Percentiles rank a stretch among this genome's conserved stretches.
phyloP scores from a whole-genome alignment of 2,113 vertebrate species.

The Nerophis ophidion region DNA sequence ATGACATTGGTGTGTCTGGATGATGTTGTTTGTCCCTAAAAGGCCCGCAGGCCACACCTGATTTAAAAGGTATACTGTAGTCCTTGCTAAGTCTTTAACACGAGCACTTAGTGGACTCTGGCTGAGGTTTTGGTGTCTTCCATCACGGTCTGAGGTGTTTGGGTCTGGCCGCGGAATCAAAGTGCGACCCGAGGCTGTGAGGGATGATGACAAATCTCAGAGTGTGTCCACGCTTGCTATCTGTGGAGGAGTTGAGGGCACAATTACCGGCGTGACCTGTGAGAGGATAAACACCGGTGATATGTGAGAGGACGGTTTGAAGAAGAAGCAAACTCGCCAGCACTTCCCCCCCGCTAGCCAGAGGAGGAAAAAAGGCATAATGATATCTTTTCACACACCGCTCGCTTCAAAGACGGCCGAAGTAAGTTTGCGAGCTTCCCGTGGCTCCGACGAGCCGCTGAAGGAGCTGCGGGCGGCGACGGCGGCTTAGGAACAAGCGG shows the following conservation, averaged over 20 bases:
- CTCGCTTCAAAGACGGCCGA: constrained; percentile 70
- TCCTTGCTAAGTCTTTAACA: too few relatives aligned
- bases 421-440: constrained; percentile 68
- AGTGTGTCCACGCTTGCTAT: constrained; percentile 41
- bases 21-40: too few relatives aligned
- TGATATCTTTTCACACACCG: constrained; percentile 72
- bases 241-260: constrained; percentile 47
- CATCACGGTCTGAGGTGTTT: constrained; percentile 48
- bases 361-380: constrained; percentile 67
- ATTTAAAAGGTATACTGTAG: too few relatives aligned
- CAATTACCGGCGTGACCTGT: constrained; percentile 61
- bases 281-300: constrained; percentile 57
- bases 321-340: constrained; percentile 29
- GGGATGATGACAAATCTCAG: constrained; percentile 64
- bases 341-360: constrained; percentile 60
- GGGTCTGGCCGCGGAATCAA: constrained; percentile 53
- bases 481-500: constrained; percentile 62
- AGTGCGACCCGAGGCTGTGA: constrained; percentile 62
- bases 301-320: constrained; percentile 40
- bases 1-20: too few relatives aligned
- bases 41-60: too few relatives aligned
- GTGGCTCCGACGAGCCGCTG: constrained; percentile 68
- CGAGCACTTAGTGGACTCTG: constrained; percentile 17
- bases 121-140: constrained; percentile 25
- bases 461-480: constrained; percentile 57